A percentile compares a stretch with the other conserved stretches of the same genome.
These are phyloP conservation scores for Brachyopa scutellaris DNA, from an alignment of 2,888 invertebrate species.

Conservation along the genomic window DNA sequence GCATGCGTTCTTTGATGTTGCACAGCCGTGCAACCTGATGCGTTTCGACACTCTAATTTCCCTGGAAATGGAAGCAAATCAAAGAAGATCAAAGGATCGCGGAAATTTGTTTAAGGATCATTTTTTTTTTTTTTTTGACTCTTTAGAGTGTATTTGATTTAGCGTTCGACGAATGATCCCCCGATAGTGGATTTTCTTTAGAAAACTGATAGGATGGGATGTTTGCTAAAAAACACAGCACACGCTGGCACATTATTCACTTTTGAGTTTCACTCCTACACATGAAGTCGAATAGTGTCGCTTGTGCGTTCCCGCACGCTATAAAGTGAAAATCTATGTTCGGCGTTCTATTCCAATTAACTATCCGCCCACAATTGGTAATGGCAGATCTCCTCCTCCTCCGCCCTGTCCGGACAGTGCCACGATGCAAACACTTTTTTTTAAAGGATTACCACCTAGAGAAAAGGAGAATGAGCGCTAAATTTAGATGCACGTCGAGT, in stretches of 20 bases:
- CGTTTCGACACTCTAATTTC: slow-evolving; percentile 34
- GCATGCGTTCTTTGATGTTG: slow-evolving; percentile 56
- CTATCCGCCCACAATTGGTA: slow-evolving; percentile 72
- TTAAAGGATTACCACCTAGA: slow-evolving; percentile 56
- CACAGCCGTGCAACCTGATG: slow-evolving; percentile 15
- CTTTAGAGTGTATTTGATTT: slow-evolving; percentile 28
- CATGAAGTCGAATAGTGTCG: slow-evolving; percentile 31
- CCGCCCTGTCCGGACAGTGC: background rate
- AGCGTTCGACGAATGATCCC: slow-evolving; percentile 7
- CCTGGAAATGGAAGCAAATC: slow-evolving; percentile 51
- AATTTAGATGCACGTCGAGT: slow-evolving; percentile 67
- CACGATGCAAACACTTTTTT: background rate
- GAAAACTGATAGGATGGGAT: slow-evolving; percentile 57
- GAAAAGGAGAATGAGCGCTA: slow-evolving; percentile 60
- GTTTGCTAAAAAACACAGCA: slow-evolving; percentile 45
- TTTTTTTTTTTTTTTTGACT: too few species aligned
- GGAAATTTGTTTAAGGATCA: slow-evolving; percentile 55
- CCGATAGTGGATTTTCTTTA: slow-evolving; percentile 20
- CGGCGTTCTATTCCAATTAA: slow-evolving; percentile 71
- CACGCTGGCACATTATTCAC: slow-evolving; percentile 56
- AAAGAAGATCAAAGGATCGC: slow-evolving; percentile 61
- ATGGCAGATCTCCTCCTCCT: slow-evolving; percentile 59
- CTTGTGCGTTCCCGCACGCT: slow-evolving; percentile 28
- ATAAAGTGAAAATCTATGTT: slow-evolving; percentile 72
- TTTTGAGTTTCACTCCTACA: slow-evolving; percentile 61